Evolutionary conservation across 2,888 invertebrate species (phyloP), one percentile per base, ranked within the genome.

Genomic region (Parnassius smintheus): DNA sequence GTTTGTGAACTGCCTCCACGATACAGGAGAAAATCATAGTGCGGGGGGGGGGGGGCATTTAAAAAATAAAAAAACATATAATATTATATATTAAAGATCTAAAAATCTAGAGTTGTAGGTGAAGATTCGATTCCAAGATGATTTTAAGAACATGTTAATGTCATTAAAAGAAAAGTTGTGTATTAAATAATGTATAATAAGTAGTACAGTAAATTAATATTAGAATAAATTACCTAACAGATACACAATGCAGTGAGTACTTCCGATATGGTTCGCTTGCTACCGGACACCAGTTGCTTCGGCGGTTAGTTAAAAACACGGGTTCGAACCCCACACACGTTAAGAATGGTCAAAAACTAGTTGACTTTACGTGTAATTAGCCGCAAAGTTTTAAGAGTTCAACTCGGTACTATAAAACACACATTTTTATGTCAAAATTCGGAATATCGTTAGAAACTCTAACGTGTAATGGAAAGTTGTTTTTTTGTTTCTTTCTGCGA

Each of bases 311-410:
- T 80, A 74, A 78, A 73, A 75, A 67, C 74, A 78, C 80, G 83
- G 85, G 77, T 84, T 86, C 80, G 82, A 88, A 87, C 89, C 87
- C 88, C 88, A 84, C 88, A 90, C 90, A 91, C 90, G 89, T 82
- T 75, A 72, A 73, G 72, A 69, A 67, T 65, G 70, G 69, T 68
- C 59, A 44, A 60, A 67, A 64, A 68, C 68, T 67, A 64, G 56
- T 50, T 56, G 56, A 66, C 64, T 65, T 67, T 44, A 57, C 62
- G 64, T 62, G 68, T 69, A 64, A 66, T 65, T 64, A 66, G 66
- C 64, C 67, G 61, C 65, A 62, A 65, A 58, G 59, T 70, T 66
- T 48, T 59, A 61, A 68, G 66, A 55, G 65, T 59, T 67, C 64
- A 65, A 59, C 65, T 66, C 65, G 64, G 25, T 4, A 2, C 3